Evolutionary conservation across 2,113 vertebrate species (phyloP).

Genomic region (Brachyhypopomus gauderio): DNA sequence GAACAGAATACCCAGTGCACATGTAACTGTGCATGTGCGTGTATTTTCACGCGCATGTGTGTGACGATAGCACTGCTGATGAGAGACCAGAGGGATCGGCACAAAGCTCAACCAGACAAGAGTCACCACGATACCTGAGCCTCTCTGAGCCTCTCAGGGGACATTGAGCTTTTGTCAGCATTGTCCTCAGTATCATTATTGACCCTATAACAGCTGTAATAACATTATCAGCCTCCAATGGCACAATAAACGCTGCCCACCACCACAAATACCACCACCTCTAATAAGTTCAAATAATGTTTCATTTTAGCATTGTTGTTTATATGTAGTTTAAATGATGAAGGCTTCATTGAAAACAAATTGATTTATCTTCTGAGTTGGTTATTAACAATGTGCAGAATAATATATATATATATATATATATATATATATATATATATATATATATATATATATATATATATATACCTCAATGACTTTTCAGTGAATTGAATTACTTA

Average conservation of each 20-base stretch:
- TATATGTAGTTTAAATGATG: conserved; percentile 27
- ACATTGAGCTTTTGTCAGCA: conserved; percentile 41
- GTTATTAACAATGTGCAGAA: conserved; percentile 3
- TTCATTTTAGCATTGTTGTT: neutral
- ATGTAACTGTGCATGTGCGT: conserved; percentile 17
- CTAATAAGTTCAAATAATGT: neutral
- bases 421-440: too few relatives aligned
- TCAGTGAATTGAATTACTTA: conserved; percentile 17
- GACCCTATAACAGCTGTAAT: conserved; percentile 41
- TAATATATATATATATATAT: neutral
- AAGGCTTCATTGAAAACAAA: neutral
- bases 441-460: too few relatives aligned
- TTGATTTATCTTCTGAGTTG: neutral
- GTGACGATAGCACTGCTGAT: conserved; percentile 31
- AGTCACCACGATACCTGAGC: conserved; percentile 43
- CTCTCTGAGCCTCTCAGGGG: conserved; percentile 8
- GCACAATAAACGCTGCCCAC: conserved; percentile 15
- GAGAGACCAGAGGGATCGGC: conserved; percentile 12
- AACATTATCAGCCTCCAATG: conserved; percentile 24
- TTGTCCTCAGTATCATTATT: conserved; percentile 21
- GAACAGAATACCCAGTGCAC: conserved; percentile 22
- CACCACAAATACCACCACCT: neutral
- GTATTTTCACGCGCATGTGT: neutral
- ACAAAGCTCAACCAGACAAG: conserved; percentile 38
- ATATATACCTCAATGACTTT: conserved; percentile 2